Base-by-base conservation (phyloP, 1,140 invertebrate species). In the Drosophila kurseongensis region DNA sequence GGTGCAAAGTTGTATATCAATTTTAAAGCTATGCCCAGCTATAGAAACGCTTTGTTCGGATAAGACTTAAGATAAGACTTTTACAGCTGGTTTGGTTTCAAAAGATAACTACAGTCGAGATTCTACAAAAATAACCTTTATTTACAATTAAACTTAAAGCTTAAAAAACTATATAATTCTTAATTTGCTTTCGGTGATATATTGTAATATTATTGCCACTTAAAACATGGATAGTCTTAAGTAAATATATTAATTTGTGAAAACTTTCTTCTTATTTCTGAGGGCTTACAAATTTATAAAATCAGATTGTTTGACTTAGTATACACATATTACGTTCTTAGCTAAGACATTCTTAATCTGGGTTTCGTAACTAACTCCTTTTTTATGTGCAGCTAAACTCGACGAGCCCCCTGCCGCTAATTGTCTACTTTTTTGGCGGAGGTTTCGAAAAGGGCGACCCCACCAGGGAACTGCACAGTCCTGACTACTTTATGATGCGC, bases 391-490 rank as follows among this genome's bases (percentile, higher is more conserved):
- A 91, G 90, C 35, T 91, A 0, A 47, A 57, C 4, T 69, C 80
- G 0, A 40, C 55, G 0, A 62, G 60, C 5, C 81, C 71, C 0
- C 35, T 89, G 8, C 91, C 91, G 2, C 35, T 92, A 47, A 81
- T 92, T 18, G 76, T 91, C 1, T 92, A 77, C 86, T 93, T 96
- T 13, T 95, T 96, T 89, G 96, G 96, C 42, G 96, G 96, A 61
- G 93, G 93, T 32, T 95, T 96, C 72, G 93, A 93, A 66, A 78
- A 91, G 35, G 94, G 95, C 8, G 89, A 91, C 58, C 66, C 91
- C 8, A 83, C 78, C 4, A 55, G 45, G 1, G 90, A 92, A 5
- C 32, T 81, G 0, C 85, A 86, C 47, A 91, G 93, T 16, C 94
- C 94, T 0, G 94, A 94, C 71, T 94, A 95, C 58, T 94, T 95